Evolutionary conservation across 2,113 vertebrate species (phyloP).

Genomic region (Campylomormyrus tamandua): DNA sequence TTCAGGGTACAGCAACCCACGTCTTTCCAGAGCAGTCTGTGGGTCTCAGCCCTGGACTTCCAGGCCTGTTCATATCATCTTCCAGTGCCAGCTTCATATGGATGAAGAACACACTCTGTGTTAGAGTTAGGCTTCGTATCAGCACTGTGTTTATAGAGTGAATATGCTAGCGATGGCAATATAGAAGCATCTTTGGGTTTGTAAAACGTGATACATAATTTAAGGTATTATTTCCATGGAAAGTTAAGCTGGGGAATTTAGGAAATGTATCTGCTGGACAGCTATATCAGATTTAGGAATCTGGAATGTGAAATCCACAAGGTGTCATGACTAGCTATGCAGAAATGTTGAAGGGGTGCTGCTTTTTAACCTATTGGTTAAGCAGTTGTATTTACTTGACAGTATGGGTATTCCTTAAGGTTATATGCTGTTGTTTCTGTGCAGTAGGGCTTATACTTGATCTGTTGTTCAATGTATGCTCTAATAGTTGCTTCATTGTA

Average conservation of each 20-base stretch:
- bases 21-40: not conserved
- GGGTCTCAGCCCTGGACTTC: not conserved
- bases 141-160: not conserved
- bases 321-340: not conserved
- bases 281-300: not conserved
- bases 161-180: not conserved
- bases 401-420: not conserved
- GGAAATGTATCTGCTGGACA: not conserved
- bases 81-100: not conserved
- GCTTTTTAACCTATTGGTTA: not conserved
- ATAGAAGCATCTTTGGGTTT: not conserved
- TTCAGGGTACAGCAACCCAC: not conserved
- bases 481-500: not conserved
- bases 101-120: not conserved
- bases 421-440: not conserved
- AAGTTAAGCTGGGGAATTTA: not conserved
- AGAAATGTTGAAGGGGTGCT: not conserved
- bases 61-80: not conserved
- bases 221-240: not conserved
- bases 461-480: not conserved
- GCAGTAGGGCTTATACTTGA: not conserved
- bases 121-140: not conserved
- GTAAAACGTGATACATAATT: not conserved
- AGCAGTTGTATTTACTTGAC: not conserved
- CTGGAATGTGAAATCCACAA: not conserved